Evolutionary conservation across 2,113 vertebrate species (phyloP).

Genomic region (Charina bottae): DNA sequence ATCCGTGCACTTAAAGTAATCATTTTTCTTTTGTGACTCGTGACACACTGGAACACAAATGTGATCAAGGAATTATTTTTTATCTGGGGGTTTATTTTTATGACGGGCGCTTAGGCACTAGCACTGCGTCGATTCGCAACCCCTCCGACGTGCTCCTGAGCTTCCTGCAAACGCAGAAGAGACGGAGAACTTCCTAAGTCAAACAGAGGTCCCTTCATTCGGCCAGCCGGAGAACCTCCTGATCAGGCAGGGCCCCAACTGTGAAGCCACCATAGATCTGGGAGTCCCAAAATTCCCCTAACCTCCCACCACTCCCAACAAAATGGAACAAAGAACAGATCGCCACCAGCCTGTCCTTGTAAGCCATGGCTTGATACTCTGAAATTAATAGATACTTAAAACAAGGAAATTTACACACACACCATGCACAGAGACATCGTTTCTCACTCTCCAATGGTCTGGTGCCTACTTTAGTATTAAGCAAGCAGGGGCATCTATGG

Average conservation of each 20-base stretch:
- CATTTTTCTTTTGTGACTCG: background rate
- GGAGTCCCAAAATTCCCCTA: background rate
- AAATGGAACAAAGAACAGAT: background rate
- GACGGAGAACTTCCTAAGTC: background rate
- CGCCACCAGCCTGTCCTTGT: background rate
- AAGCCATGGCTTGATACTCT: background rate
- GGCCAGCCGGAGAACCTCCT: background rate
- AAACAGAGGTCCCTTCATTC: background rate
- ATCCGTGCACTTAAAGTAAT: background rate
- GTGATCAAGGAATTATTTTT: slow-evolving; percentile 35
- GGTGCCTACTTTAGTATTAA: too few relatives aligned
- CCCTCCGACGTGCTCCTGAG: background rate
- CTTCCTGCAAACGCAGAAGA: background rate
- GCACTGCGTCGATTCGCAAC: too few relatives aligned
- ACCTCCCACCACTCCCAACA: background rate
- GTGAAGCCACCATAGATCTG: background rate
- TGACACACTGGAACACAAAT: slow-evolving; percentile 16
- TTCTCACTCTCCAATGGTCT: too few relatives aligned
- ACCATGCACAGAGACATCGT: too few relatives aligned
- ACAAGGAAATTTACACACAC: too few relatives aligned
- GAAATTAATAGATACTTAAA: too few relatives aligned
- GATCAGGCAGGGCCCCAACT: too few relatives aligned
- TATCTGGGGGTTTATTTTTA: background rate
- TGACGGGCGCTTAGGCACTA: background rate
- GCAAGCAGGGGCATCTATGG: too few relatives aligned